These are phyloP conservation scores for Tetranychus piercei DNA, from an alignment of 2,888 invertebrate species.

Conservation along the genomic window DNA sequence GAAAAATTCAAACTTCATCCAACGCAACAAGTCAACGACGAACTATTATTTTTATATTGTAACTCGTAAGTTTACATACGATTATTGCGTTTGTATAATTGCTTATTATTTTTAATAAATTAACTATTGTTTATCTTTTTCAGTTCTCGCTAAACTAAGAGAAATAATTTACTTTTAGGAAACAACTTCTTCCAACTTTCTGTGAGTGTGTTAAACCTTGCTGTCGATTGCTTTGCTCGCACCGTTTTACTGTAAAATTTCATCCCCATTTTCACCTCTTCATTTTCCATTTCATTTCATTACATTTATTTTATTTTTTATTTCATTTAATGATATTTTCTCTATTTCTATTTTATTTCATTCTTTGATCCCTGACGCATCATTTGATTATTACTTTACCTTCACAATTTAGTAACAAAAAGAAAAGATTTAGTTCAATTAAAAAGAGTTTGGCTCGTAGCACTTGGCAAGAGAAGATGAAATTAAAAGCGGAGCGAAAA, in stretches of 20 bases:
- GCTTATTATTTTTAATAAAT: neutral
- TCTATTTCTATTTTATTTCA: no score
- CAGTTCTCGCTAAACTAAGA: no score
- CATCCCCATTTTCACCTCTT: neutral
- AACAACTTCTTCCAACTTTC: neutral
- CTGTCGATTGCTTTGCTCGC: neutral
- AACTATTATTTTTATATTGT: conserved; percentile 21
- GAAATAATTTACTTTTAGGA: no score
- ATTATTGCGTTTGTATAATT: neutral
- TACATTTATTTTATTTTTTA: no score
- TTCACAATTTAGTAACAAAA: neutral
- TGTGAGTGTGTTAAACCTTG: conserved; percentile 8
- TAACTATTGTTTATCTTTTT: no score
- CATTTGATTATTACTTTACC: no score
- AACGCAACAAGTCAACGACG: conserved; percentile 14
- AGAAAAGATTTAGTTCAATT: conserved; percentile 18
- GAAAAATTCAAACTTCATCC: conserved; percentile 16
- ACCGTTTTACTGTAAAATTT: neutral
- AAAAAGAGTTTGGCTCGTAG: conserved; percentile 13
- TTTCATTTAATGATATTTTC: no score
- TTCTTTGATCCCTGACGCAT: no score
- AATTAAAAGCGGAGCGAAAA: conserved; percentile 16
- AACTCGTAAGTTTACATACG: conserved; percentile 17
- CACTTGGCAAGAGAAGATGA: conserved; percentile 20
- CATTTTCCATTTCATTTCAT: neutral